A percentile compares a stretch with the other conserved stretches of the same genome.
These are phyloP conservation scores for Parapristionchus giblindavisi DNA, from an alignment of 2,888 invertebrate genomes.

Conservation along the genomic window DNA sequence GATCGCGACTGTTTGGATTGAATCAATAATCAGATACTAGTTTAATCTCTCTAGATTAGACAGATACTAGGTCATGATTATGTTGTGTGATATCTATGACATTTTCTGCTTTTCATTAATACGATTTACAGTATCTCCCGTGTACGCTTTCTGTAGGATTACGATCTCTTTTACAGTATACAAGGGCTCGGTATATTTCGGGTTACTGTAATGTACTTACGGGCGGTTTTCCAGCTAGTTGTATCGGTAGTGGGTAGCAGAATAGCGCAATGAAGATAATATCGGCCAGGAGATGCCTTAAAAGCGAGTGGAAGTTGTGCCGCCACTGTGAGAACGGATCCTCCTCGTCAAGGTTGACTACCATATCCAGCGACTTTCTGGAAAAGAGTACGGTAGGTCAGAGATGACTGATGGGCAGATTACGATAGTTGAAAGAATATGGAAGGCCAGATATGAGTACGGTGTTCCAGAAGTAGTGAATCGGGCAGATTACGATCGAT, in stretches of 20 bases:
- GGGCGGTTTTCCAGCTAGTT: constrained; percentile 4
- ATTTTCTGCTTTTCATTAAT: too few species aligned
- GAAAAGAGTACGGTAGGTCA: not conserved
- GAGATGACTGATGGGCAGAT: not conserved
- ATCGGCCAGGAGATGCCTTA: constrained; percentile 19
- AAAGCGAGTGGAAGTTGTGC: not conserved
- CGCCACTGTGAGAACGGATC: constrained; percentile 11
- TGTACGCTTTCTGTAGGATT: too few species aligned
- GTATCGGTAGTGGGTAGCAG: constrained; percentile 12
- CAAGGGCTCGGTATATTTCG: too few species aligned
- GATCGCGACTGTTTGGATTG: not conserved
- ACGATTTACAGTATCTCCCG: too few species aligned
- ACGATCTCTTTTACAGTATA: too few species aligned
- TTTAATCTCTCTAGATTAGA: too few species aligned
- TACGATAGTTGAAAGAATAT: not conserved
- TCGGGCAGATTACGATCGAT: not conserved
- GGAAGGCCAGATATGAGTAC: not conserved
- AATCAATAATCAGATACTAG: too few species aligned
- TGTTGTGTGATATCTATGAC: too few species aligned
- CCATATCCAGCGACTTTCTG: constrained; percentile 7
- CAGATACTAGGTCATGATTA: too few species aligned
- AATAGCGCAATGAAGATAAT: not conserved
- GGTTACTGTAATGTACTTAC: too few species aligned
- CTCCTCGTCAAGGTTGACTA: constrained; percentile 11
- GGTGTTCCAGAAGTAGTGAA: not conserved